These are phyloP conservation scores for Troides helena DNA, from an alignment of 2,888 invertebrate species.

Conservation along the genomic window DNA sequence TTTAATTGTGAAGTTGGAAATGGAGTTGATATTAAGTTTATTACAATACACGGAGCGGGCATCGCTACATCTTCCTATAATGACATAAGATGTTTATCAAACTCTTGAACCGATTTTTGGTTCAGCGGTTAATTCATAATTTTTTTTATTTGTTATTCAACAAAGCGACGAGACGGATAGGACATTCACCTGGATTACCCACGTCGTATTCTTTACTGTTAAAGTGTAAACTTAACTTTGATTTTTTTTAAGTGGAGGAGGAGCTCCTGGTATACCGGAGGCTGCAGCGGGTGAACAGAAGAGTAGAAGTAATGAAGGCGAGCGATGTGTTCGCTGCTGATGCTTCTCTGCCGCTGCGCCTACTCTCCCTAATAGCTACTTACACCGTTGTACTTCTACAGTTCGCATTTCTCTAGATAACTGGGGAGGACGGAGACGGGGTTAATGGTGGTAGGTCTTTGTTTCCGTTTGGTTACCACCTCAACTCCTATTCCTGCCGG, in stretches of 20 bases:
- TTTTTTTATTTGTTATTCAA: not conserved
- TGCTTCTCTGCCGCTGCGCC: constrained; percentile 31
- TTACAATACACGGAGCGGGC: no score
- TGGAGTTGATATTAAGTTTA: no score
- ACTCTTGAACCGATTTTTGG: not conserved
- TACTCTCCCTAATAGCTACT: constrained; percentile 31
- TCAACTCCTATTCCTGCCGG: no score
- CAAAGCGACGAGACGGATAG: no score
- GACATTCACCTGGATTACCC: no score
- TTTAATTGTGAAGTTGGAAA: no score
- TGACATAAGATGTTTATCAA: not conserved
- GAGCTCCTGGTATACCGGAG: not conserved
- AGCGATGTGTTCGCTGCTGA: constrained; percentile 26
- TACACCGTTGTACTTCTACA: constrained; percentile 30
- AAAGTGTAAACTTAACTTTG: not conserved
- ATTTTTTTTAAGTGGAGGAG: not conserved
- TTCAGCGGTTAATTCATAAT: not conserved
- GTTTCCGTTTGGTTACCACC: no score
- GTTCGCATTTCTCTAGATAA: not conserved
- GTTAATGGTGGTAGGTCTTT: no score
- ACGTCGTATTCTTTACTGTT: not conserved
- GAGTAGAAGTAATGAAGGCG: not conserved
- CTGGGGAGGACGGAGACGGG: no score
- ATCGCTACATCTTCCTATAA: no score
- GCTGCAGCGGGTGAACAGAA: not conserved